A percentile compares a stretch with the other conserved stretches of the same genome.
Evolutionary conservation across 2,113 vertebrate genomes (phyloP).

Genomic region (Oryzias melastigma): DNA sequence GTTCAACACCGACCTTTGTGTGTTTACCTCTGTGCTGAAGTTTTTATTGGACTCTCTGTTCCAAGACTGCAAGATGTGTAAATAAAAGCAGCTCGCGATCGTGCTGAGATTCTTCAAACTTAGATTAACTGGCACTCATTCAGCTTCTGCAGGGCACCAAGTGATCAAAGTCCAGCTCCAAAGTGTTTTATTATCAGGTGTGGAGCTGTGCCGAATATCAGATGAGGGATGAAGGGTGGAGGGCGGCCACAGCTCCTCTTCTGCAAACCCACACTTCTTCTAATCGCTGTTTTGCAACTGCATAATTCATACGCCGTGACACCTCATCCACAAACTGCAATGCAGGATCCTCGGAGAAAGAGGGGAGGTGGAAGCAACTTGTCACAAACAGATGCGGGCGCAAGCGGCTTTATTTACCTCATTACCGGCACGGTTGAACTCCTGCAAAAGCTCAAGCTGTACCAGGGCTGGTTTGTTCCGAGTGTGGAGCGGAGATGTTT

Average conservation of each 20-base stretch:
- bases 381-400: conserved; percentile 31
- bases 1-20: background rate
- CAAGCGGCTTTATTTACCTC: conserved; percentile 26
- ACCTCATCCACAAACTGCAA: conserved; percentile 45
- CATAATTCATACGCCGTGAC: conserved; percentile 72
- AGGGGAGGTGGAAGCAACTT: conserved; percentile 24
- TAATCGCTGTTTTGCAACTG: conserved; percentile 52
- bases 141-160: conserved; percentile 21
- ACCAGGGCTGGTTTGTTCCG: conserved; percentile 8
- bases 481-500: conserved; percentile 37
- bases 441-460: conserved; percentile 3
- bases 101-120: background rate
- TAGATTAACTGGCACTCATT: conserved; percentile 20
- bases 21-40: background rate
- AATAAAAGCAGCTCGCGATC: background rate
- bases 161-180: conserved; percentile 68
- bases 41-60: conserved; percentile 5
- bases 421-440: conserved; percentile 20
- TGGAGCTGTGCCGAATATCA: conserved; percentile 54
- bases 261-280: conserved; percentile 49
- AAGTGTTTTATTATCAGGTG: conserved; percentile 78
- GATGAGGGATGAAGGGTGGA: conserved; percentile 60
- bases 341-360: conserved; percentile 33
- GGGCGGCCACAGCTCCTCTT: conserved; percentile 35
- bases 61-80: conserved; percentile 2